Base-by-base conservation (phyloP, 2,113 vertebrate genomes). In the Empidonax traillii region DNA sequence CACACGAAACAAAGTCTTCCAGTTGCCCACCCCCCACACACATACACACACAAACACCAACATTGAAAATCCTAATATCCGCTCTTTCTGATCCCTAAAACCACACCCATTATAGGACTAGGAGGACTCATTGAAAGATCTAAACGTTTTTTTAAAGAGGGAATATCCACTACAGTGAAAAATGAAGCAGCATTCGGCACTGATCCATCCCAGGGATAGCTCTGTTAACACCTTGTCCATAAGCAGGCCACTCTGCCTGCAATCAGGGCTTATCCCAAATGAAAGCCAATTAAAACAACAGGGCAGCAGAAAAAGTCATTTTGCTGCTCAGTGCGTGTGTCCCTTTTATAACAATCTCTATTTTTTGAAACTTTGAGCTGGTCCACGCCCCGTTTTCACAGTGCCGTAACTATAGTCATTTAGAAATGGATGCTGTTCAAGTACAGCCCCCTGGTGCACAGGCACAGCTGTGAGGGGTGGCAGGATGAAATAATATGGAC, bases 391-490 rank as follows among this genome's bases (percentile, higher is more conserved):
- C 16, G 3, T 86, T 95, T 93, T 71, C 80, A 62, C 61, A 71
- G 51, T 46, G 85, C 78, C 0, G 0, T 93, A 91, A 95, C 85
- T 92, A 85, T 58, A 88, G 92, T 91, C 78, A 91, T 94, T 95
- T 89, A 80, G 95, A 95, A 91, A 95, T 95, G 87, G 94, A 96
- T 91, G 92, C 67, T 90, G 88, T 93, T 96, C 94, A 94, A 96
- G 94, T 93, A 88, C 93, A 95, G 93, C 93, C 93, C 92, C 94
- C 93, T 96, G 90, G 85, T 95, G 94, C 94, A 96, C 89, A 95
- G 91, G 93, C 88, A 95, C 92, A 93, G 93, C 92, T 95, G 92
- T 81, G 94, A 95, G 87, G 95, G 91, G 91, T 94, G 95, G 92
- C 92, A 90, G 93, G 51, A 96, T 94, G 88, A 94, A 96, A 93